phyloP scores from a whole-genome alignment of 2,797 vertebrate species.

The Diceros bicornis region DNA sequence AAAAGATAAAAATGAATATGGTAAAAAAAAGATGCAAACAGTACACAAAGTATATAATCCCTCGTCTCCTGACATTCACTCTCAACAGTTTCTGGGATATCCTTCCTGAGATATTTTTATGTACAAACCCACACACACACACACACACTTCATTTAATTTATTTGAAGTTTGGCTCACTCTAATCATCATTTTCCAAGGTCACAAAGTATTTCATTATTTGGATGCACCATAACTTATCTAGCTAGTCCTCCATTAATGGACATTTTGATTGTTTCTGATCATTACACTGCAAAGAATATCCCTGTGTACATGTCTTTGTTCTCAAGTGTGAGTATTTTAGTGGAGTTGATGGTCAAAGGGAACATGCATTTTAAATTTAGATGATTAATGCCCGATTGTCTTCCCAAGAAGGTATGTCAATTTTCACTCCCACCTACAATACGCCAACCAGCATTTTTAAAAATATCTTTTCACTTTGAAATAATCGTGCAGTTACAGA shows the following conservation, averaged over 20 bases:
- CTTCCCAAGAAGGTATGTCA: not conserved
- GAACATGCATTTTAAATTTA: not conserved
- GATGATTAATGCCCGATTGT: not conserved
- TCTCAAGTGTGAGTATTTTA: not conserved
- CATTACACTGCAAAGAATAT: not conserved
- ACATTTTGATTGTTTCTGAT: not conserved
- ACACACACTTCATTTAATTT: not conserved
- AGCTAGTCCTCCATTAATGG: not conserved
- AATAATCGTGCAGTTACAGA: not conserved
- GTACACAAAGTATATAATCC: not conserved
- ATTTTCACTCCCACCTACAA: not conserved
- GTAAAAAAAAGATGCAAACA: not conserved
- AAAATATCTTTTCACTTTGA: not conserved
- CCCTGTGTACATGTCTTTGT: not conserved
- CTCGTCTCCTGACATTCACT: not conserved
- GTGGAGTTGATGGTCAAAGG: not conserved
- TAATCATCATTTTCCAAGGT: not conserved
- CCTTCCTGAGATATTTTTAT: not conserved
- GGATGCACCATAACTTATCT: not conserved
- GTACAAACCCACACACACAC: not conserved
- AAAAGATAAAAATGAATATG: conserved; percentile 13
- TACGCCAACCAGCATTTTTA: not conserved
- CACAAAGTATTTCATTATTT: not conserved
- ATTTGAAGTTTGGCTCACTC: not conserved
- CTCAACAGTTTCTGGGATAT: not conserved